A percentile compares a stretch with the other conserved stretches of the same genome.
phyloP scores from a whole-genome alignment of 2,113 vertebrate species.

The Cinclus cinclus region DNA sequence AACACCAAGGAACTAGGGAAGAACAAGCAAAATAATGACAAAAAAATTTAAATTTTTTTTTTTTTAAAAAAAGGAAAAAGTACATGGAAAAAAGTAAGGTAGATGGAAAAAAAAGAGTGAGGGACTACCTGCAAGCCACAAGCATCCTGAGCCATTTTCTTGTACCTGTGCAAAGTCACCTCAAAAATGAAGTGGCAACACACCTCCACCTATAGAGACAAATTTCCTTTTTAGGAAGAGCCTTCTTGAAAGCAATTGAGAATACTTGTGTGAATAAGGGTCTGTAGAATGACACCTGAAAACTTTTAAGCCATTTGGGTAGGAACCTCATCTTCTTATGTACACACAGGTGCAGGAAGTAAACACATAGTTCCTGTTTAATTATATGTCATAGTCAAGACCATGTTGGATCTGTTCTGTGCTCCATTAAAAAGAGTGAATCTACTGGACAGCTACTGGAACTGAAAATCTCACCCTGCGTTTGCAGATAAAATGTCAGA shows the following conservation, averaged over 20 bases:
- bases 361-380: not conserved
- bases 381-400: not conserved
- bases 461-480: not conserved
- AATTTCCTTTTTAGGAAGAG: not conserved
- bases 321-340: not conserved
- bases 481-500: not conserved
- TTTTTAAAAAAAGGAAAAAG: not conserved
- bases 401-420: not conserved
- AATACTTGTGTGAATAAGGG: not conserved
- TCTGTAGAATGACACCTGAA: not conserved
- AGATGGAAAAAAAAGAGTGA: not conserved
- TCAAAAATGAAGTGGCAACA: not conserved
- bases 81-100: not conserved
- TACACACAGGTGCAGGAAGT: not conserved
- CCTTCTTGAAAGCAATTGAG: not conserved
- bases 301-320: not conserved
- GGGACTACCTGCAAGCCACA: not conserved
- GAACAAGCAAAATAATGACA: not conserved
- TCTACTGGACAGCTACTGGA: not conserved
- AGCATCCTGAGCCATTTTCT: not conserved
- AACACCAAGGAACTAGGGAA: not conserved
- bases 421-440: not conserved
- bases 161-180: not conserved
- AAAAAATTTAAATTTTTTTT: too few relatives aligned
- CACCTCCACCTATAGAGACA: not conserved